phyloP scores from a whole-genome alignment of 1,140 invertebrate genomes.

The Phortica variegata region DNA sequence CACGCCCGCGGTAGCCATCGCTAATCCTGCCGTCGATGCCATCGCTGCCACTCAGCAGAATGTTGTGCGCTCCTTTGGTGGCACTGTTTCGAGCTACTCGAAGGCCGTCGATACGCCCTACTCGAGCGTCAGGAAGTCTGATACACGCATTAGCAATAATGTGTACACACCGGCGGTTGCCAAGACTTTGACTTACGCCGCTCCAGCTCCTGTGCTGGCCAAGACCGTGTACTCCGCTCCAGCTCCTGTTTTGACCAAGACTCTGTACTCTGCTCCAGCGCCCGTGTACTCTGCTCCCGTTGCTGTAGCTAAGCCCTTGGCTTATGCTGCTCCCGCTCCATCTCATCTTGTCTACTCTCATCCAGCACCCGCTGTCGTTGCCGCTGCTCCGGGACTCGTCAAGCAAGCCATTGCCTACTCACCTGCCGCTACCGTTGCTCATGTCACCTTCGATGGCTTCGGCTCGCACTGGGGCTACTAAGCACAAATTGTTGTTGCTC shows the following conservation, averaged over 20 bases:
- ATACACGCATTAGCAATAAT: constrained; percentile 64
- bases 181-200: constrained; percentile 28
- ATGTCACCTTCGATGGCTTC: constrained; percentile 55
- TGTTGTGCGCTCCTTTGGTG: constrained; percentile 61
- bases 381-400: constrained; percentile 39
- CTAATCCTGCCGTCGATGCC: constrained; percentile 58
- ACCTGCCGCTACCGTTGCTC: constrained; percentile 57
- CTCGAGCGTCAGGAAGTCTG: constrained; percentile 65
- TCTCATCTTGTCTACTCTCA: constrained; percentile 40
- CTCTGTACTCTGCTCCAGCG: constrained; percentile 4
- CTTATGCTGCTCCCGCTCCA: constrained; percentile 44
- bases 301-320: constrained; percentile 18
- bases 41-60: constrained; percentile 62
- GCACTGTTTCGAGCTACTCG: constrained; percentile 63
- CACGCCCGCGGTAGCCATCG: constrained; percentile 49
- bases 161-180: constrained; percentile 55
- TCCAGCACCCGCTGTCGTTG: constrained; percentile 31
- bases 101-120: constrained; percentile 66
- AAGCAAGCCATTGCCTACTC: constrained; percentile 45
- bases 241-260: constrained; percentile 22
- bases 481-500: no score
- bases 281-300: constrained; percentile 10
- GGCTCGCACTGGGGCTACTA: constrained; percentile 57
- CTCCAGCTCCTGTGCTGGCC: constrained; percentile 14
- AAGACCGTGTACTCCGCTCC: constrained; percentile 9